Conservation (phyloP, 64 coral and sea anemone genomes). For the Dendrophyllia cribrosa region DNA sequence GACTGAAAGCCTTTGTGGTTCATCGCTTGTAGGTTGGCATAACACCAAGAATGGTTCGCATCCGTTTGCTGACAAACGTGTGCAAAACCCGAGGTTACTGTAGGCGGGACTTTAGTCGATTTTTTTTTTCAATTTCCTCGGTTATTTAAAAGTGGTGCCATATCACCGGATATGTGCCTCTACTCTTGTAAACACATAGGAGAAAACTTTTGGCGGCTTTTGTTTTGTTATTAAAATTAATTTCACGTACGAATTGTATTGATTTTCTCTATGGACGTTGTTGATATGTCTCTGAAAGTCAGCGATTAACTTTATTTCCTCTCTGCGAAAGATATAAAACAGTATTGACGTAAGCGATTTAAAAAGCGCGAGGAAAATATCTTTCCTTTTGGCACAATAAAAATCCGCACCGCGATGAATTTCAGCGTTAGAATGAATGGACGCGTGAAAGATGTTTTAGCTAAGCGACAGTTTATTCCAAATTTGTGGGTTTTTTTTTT, state of each 20-base stretch:
- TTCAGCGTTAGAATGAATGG: conserved; percentile 19
- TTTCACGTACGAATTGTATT: neutral
- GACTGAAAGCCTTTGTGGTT: conserved; percentile 10
- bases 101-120: conserved; percentile 2
- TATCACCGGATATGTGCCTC: neutral
- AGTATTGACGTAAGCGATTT: neutral
- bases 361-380: neutral
- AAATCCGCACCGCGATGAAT: neutral
- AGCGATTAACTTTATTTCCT: conserved; percentile 1
- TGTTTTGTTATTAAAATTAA: conserved; percentile 38
- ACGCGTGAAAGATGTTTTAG: conserved; percentile 12
- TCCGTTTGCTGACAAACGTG: conserved; percentile 10
- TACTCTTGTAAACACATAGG: neutral
- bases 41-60: conserved; percentile 26
- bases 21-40: neutral
- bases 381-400: neutral
- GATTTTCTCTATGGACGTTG: neutral
- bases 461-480: conserved; percentile 10
- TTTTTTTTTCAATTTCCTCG: neutral
- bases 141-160: neutral
- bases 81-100: neutral
- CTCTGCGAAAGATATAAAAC: neutral
- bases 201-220: conserved; percentile 14
- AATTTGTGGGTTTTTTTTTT: conserved; percentile 7
- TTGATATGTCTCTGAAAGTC: neutral